A percentile compares a stretch with the other conserved stretches of the same genome.
Conservation (phyloP, 2,797 vertebrate genomes). For the Schizothorax lantsangensis region DNA sequence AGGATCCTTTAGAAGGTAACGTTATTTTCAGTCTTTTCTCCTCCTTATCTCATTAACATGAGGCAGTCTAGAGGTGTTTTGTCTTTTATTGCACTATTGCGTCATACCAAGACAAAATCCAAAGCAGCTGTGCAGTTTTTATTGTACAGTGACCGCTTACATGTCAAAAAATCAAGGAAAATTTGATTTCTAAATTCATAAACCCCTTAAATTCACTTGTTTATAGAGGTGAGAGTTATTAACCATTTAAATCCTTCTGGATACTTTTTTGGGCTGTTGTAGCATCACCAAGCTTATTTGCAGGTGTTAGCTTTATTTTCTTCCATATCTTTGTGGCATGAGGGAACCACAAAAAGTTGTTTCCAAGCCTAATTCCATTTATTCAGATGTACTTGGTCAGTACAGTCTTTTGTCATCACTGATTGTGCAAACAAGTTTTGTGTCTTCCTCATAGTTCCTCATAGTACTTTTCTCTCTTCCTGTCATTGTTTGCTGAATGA, state of each 20-base stretch:
- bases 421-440: neutral
- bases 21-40: too few species aligned
- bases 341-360: neutral
- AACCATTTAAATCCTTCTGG: neutral
- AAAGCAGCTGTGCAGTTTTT: too few species aligned
- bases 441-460: neutral
- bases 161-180: too few species aligned
- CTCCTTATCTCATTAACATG: too few species aligned
- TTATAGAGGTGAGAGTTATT: neutral
- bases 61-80: too few species aligned
- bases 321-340: neutral
- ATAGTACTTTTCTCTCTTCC: neutral
- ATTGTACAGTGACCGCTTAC: too few species aligned
- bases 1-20: too few species aligned
- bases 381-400: neutral
- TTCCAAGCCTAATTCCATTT: neutral
- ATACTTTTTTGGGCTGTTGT: neutral
- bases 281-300: neutral
- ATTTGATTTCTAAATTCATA: neutral
- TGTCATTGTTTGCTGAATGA: constrained; percentile 20
- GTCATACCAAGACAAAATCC: too few species aligned
- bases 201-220: neutral
- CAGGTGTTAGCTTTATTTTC: neutral
- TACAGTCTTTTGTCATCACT: neutral
- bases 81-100: too few species aligned